Conservation (phyloP, 2,888 invertebrate species). For the Priapulus caudatus region DNA sequence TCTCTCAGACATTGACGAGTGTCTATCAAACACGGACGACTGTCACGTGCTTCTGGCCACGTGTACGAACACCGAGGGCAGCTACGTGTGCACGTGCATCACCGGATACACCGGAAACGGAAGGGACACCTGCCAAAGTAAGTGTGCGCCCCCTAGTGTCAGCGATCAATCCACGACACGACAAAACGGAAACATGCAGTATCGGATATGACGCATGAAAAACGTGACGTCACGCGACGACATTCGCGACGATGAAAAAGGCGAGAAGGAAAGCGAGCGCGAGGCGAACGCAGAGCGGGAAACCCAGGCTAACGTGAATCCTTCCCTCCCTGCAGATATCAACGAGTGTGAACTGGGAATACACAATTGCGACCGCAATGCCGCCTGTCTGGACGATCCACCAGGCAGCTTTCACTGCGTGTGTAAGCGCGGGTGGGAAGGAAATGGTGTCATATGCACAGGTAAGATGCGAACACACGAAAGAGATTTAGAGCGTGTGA, state of each 20-base stretch:
- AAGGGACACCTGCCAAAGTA: background rate
- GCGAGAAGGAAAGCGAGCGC: no score
- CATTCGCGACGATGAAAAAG: no score
- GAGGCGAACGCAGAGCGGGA: no score
- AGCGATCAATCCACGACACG: no score
- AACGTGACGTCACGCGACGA: no score
- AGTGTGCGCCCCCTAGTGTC: no score
- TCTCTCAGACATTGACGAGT: background rate
- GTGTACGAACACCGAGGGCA: background rate
- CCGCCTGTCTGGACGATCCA: background rate
- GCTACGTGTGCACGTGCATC: background rate
- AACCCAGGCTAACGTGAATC: no score
- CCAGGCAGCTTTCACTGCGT: background rate
- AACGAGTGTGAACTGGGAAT: background rate
- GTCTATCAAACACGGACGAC: background rate
- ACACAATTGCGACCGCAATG: background rate
- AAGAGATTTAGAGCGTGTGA: no score
- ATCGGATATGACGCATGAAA: no score
- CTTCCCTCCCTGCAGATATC: no score
- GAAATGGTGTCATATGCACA: background rate
- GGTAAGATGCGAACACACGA: no score
- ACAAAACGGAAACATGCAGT: no score
- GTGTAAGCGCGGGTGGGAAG: background rate
- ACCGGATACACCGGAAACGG: background rate
- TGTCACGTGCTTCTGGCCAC: background rate